These are phyloP conservation scores for Drosophila neonasuta DNA, from an alignment of 2,888 invertebrate species.

Conservation along the genomic window DNA sequence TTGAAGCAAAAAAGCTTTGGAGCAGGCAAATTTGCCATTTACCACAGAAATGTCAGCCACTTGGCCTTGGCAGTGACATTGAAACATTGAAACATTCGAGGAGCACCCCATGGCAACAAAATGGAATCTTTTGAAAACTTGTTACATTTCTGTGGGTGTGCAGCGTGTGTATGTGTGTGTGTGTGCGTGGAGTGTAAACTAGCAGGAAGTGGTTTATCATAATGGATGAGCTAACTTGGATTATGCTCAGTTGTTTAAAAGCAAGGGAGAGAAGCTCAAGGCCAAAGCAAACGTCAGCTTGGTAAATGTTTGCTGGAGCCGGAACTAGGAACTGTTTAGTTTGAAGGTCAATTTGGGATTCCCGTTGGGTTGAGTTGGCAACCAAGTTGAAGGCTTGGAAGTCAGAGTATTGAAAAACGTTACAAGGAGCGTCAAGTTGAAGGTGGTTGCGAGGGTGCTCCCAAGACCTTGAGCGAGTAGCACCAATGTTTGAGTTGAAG, in stretches of 20 bases:
- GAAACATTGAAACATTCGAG: conserved; percentile 49
- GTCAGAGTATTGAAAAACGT: conserved; percentile 16
- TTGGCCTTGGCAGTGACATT: conserved; percentile 68
- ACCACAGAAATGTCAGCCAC: conserved; percentile 50
- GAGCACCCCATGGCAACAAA: conserved; percentile 44
- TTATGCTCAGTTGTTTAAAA: conserved; percentile 8
- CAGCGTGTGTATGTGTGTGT: background rate
- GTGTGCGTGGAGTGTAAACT: conserved; percentile 42
- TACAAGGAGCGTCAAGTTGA: conserved; percentile 24
- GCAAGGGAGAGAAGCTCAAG: conserved; percentile 41
- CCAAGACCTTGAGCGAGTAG: background rate
- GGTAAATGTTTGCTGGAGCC: conserved; percentile 52
- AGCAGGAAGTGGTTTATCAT: conserved; percentile 67
- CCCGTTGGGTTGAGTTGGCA: conserved; percentile 20
- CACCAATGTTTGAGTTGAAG: background rate
- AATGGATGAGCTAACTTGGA: conserved; percentile 59
- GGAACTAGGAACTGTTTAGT: conserved; percentile 40
- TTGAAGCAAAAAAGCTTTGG: conserved; percentile 34
- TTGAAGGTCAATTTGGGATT: conserved; percentile 54
- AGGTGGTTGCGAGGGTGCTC: conserved; percentile 13
- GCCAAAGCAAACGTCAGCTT: conserved; percentile 47
- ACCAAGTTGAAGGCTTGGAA: conserved; percentile 11
- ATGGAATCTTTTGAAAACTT: conserved; percentile 29
- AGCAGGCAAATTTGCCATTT: conserved; percentile 46
- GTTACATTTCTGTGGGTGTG: conserved; percentile 25